Conservation (phyloP, 1,140 invertebrate species). For the Brachionus calyciflorus region DNA sequence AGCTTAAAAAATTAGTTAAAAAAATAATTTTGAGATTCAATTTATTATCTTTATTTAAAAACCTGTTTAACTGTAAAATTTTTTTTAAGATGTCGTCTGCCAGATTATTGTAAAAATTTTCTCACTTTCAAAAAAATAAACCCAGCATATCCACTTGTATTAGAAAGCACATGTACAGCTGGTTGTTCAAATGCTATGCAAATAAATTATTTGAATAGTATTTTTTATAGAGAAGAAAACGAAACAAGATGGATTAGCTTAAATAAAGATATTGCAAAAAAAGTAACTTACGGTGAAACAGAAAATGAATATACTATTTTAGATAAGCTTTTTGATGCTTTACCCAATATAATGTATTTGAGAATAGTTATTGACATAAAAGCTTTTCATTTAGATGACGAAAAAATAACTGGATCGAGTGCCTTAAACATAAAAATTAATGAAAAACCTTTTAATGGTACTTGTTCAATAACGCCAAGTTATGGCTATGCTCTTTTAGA, state of each 20-base stretch:
- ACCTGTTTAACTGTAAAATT: too few species aligned
- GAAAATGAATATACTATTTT: too few species aligned
- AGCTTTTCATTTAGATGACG: background rate
- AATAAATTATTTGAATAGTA: too few species aligned
- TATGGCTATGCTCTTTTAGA: background rate
- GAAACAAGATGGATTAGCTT: too few species aligned
- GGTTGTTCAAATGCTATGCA: background rate
- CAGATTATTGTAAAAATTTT: background rate
- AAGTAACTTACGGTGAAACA: too few species aligned
- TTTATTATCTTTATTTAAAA: too few species aligned
- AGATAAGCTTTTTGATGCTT: too few species aligned
- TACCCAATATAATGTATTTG: background rate
- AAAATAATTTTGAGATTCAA: background rate
- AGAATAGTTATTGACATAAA: background rate
- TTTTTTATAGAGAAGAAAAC: too few species aligned
- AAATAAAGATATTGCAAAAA: too few species aligned
- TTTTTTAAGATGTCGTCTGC: background rate
- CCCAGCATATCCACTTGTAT: background rate
- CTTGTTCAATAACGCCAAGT: background rate
- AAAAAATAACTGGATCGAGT: background rate
- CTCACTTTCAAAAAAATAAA: background rate
- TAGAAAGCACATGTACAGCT: background rate
- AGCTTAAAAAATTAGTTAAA: too few species aligned
- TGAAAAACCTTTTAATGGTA: background rate
- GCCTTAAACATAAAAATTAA: background rate